Base-by-base conservation (phyloP, 2,888 invertebrate species). In the Argynnis bischoffii region DNA sequence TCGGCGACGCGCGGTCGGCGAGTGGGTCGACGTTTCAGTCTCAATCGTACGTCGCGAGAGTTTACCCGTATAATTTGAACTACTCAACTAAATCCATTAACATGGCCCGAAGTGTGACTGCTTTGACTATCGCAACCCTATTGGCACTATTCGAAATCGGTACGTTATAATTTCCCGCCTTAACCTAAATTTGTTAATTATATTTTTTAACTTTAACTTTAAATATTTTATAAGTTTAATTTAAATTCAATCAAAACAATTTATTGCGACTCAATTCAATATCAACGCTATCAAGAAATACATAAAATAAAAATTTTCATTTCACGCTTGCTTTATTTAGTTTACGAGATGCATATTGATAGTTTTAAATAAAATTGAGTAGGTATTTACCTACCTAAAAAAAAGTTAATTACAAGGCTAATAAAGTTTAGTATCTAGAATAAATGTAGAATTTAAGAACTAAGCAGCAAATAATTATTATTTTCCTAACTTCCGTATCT, bases 141-240 rank as follows among this genome's bases (percentile, higher is more conserved):
- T 75, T 92, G 77, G 89, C 91, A 18, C 77, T 88, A 55, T 78
- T 92, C 57, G 87, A 90, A 79, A 78, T 88, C 61, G 92, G 92
- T 92, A 84, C 51, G 91, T 86, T 75, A 26, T 63, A 55, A 66
- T 70, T 73, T 68, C 64, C 53, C 60, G 59, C 60, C 60, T 56
- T 41, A 50, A 51, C 61, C 66, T 69, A 69, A 50, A 63, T 59
- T 53, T 15, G 63, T 26, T 47, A 50, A 60, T 31, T 46, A 55
- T 57, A n/a, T 59, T 55, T 26, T 16, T 50, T 6, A n/a, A 47
- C 55, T 21, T 6, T 46, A 55, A 55, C 26, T 56, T 56, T 46
- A 46, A 16, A 13, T 51, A 35, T 14, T 51, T 41, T 11, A 35
- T 41, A 8, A 41, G 35, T 41, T 41, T 11, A 2, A 41, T 41